Conservation (phyloP, 2,888 invertebrate species). For the Sylvicola cinctus region DNA sequence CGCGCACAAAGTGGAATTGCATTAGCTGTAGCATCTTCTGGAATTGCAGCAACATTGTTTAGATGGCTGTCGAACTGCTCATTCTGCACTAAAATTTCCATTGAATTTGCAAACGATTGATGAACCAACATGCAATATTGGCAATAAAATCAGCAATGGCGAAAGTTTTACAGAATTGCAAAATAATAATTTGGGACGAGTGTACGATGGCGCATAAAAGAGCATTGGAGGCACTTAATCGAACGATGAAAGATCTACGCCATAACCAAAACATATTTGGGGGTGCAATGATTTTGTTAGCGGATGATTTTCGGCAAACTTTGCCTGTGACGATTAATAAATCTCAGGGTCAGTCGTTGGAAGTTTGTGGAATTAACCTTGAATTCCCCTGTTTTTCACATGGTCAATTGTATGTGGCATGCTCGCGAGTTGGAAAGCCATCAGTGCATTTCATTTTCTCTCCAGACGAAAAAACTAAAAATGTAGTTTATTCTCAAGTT, state of each 20-base stretch:
- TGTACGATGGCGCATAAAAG: conserved; percentile 14
- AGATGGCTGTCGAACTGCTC: conserved; percentile 14
- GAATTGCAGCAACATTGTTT: conserved; percentile 11
- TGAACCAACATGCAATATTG: conserved; percentile 13
- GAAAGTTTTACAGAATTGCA: conserved; percentile 14
- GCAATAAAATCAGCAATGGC: conserved; percentile 14
- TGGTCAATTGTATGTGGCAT: conserved; percentile 15
- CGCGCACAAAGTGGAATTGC: conserved; percentile 6
- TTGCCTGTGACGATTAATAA: conserved; percentile 15
- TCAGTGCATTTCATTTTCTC: background rate
- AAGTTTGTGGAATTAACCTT: conserved; percentile 11
- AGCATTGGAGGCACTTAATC: conserved; percentile 7
- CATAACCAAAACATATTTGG: conserved; percentile 12
- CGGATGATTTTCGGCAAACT: conserved; percentile 17
- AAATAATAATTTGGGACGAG: conserved; percentile 14
- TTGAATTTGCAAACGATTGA: conserved; percentile 11
- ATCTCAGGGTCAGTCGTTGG: conserved; percentile 13
- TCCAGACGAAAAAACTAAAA: conserved; percentile 2
- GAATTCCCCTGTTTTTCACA: conserved; percentile 12
- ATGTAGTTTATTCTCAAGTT: too few relatives aligned
- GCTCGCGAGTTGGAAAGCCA: conserved; percentile 8
- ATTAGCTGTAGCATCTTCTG: conserved; percentile 9
- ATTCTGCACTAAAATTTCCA: conserved; percentile 14
- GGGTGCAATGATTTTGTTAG: conserved; percentile 13
- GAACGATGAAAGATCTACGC: conserved; percentile 11